These are phyloP conservation scores for Netelia fuscicornis DNA, from an alignment of 2,888 invertebrate species.

Conservation along the genomic window DNA sequence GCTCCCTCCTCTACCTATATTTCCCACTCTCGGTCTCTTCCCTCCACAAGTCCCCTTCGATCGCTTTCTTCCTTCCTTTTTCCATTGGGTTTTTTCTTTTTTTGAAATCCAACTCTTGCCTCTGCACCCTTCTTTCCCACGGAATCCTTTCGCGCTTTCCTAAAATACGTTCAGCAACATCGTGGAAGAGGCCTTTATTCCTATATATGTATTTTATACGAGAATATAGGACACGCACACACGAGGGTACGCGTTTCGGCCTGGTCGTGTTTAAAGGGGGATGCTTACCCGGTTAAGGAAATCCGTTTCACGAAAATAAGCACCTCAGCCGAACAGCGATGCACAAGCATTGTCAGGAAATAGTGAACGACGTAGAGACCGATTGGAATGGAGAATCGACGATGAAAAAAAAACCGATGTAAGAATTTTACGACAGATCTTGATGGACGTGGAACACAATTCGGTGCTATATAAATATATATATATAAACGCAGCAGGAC, in stretches of 20 bases:
- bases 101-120: slow-evolving; percentile 82
- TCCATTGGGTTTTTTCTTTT: slow-evolving; percentile 55
- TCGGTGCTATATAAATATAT: slow-evolving; percentile 36
- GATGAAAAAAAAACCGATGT: slow-evolving; percentile 34
- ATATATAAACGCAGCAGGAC: neutral
- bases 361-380: slow-evolving; percentile 46
- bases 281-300: slow-evolving; percentile 67
- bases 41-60: slow-evolving; percentile 48
- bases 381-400: slow-evolving; percentile 49
- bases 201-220: neutral
- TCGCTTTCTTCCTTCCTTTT: slow-evolving; percentile 59
- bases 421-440: slow-evolving; percentile 75
- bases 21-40: slow-evolving; percentile 48
- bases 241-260: slow-evolving; percentile 50
- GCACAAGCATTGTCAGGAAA: slow-evolving; percentile 71
- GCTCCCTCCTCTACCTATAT: slow-evolving; percentile 44
- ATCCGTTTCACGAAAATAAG: slow-evolving; percentile 68
- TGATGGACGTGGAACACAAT: slow-evolving; percentile 78
- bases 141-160: slow-evolving; percentile 82
- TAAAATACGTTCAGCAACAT: slow-evolving; percentile 75
- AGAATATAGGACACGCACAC: slow-evolving; percentile 22
- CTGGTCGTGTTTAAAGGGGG: slow-evolving; percentile 54
- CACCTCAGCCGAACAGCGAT: slow-evolving; percentile 27
- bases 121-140: slow-evolving; percentile 80
- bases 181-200: slow-evolving; percentile 43